Evolutionary conservation across 2,888 invertebrate genomes (phyloP), one percentile per base, ranked within the genome.

Genomic region (Thysanoteuthis rhombus): DNA sequence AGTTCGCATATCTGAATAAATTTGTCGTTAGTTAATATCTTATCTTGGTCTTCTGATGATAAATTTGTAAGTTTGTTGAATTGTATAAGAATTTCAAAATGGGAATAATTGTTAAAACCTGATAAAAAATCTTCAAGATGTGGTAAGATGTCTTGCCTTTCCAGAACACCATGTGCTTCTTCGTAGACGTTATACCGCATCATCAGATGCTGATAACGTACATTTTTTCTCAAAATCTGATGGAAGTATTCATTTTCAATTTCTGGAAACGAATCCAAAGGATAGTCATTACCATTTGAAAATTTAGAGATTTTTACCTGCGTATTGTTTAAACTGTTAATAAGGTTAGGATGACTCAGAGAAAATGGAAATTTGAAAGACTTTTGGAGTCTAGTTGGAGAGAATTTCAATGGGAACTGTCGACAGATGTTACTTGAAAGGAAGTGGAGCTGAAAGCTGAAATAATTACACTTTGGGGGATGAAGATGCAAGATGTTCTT

Each of bases 231-330:
- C 12, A 93, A n/a, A 39, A 47, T 39, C n/a, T 58, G 5, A 58
- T 93, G 52, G n/a, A 93, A 93, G 52, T 36, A n/a, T 39, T 93
- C 58, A 93, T 93, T 93, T 93, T 93, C 93, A 58, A 6, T 22
- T 58, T 93, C 93, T 93, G 12, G 92, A 92, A 36, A 75, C 16
- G n/a, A 12, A 12, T 0, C 16, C 0, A 0, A 16, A 75, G 75
- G n/a, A 75, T 16, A 75, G n/a, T n/a, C n/a, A 12, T 75, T n/a
- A 75, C 16, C 0, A n/a, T 75, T 75, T 75, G 75, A n/a, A 36
- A n/a, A 75, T 4, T 75, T 16, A n/a, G 32, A n/a, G n/a, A 1
- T n/a, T n/a, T 8, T 32, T 32, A 75, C 75, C 32, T 0, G 8
- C 36, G 3, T 36, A 19, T 12, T 75, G n/a, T 75, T n/a, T n/a